These are phyloP conservation scores for Lamprotornis superbus DNA, from an alignment of 2,113 vertebrate species.

Conservation along the genomic window DNA sequence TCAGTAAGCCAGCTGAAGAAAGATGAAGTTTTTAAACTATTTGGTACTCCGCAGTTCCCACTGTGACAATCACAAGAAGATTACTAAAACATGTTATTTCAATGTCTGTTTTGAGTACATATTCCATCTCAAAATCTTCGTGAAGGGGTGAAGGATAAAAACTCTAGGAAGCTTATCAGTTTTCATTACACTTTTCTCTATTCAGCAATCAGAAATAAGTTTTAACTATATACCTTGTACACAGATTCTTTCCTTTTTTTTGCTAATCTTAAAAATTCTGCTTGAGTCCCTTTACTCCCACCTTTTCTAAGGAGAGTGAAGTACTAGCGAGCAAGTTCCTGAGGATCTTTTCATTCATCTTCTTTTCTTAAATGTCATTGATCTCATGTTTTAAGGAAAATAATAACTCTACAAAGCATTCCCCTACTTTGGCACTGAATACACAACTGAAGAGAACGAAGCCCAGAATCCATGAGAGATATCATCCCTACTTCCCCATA, in stretches of 20 bases:
- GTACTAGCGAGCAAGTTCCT: rapidly evolving
- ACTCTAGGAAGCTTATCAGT: background rate
- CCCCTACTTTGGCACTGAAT: background rate
- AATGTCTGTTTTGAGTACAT: background rate
- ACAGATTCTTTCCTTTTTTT: background rate
- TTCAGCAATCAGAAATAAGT: background rate
- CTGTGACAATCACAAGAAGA: background rate
- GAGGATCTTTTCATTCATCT: background rate
- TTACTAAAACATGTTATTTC: conserved; percentile 17
- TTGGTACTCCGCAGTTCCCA: background rate
- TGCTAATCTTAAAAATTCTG: background rate
- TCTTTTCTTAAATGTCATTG: background rate
- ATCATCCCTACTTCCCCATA: background rate
- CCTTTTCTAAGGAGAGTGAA: background rate
- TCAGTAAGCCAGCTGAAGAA: conserved; percentile 20
- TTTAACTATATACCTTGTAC: background rate
- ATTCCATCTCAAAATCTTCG: background rate
- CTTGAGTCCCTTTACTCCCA: background rate
- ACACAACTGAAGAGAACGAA: background rate
- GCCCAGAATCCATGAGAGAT: background rate
- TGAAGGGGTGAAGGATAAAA: background rate
- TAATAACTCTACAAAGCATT: background rate
- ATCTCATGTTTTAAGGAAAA: background rate
- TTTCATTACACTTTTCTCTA: background rate
- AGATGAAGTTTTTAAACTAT: background rate